Evolutionary conservation across 2,797 vertebrate species (phyloP).

Genomic region (Coreius guichenoti): DNA sequence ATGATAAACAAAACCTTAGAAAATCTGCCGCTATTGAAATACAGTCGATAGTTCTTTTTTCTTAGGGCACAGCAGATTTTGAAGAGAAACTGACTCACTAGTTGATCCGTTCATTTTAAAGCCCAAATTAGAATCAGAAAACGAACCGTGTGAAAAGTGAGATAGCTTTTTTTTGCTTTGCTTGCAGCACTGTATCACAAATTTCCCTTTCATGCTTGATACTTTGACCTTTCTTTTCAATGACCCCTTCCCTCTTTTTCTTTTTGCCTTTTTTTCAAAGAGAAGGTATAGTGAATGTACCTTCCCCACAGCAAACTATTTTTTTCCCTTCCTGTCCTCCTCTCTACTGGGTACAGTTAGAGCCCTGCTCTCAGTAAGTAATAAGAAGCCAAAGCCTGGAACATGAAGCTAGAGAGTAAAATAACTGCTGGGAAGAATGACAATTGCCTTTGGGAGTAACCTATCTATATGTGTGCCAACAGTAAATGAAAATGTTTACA

Average conservation of each 20-base stretch:
- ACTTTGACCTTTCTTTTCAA: constrained; percentile 25
- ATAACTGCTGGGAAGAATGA: background rate
- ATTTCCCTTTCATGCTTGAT: background rate
- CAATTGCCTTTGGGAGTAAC: background rate
- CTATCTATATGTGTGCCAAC: background rate
- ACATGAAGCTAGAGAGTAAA: constrained; percentile 7
- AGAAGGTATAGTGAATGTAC: background rate
- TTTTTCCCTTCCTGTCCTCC: background rate
- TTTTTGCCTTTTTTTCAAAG: constrained; percentile 1
- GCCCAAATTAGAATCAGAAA: constrained; percentile 25
- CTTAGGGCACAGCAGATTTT: background rate
- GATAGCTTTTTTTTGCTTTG: constrained; percentile 1
- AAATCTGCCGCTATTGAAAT: background rate
- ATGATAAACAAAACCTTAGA: constrained; percentile 44
- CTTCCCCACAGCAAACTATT: background rate
- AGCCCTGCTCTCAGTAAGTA: background rate
- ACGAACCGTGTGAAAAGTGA: background rate
- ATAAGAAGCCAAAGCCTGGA: constrained; percentile 7
- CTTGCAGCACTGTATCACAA: background rate
- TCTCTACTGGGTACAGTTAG: background rate
- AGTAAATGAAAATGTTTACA: constrained; percentile 3
- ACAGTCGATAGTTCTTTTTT: constrained; percentile 26
- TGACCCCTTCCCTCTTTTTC: background rate
- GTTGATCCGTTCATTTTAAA: background rate
- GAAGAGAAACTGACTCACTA: constrained; percentile 17